These are phyloP conservation scores for Hypsibius dujardini DNA, from an alignment of 1,140 invertebrate genomes.

Conservation along the genomic window DNA sequence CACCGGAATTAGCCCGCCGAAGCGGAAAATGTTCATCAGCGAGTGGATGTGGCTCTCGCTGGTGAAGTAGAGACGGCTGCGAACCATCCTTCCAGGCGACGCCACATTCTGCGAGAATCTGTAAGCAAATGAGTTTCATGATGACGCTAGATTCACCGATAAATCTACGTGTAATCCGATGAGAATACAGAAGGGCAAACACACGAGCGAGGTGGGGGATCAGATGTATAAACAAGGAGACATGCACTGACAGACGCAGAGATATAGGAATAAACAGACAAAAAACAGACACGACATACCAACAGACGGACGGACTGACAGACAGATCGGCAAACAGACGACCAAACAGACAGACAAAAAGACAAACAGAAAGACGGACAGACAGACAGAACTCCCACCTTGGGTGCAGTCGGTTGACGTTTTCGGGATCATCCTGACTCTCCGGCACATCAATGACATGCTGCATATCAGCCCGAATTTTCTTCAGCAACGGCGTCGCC, in stretches of 20 bases:
- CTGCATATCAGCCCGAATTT: constrained; percentile 84
- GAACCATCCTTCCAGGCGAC: constrained; percentile 86
- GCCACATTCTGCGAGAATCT: constrained; percentile 71
- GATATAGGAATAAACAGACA: too few relatives aligned
- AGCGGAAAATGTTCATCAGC: constrained; percentile 78
- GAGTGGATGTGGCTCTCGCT: constrained; percentile 99
- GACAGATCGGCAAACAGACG: too few relatives aligned
- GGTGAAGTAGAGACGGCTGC: constrained; percentile 92
- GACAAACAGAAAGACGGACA: too few relatives aligned
- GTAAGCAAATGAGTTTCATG: constrained; percentile 26
- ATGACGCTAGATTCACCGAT: too few relatives aligned
- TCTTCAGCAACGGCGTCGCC: constrained; percentile 83
- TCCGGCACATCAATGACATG: constrained; percentile 65
- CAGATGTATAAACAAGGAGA: too few relatives aligned
- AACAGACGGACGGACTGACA: too few relatives aligned
- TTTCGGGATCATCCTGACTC: constrained; percentile 48
- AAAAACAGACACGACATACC: too few relatives aligned
- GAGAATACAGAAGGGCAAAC: too few relatives aligned
- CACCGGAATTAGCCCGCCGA: constrained; percentile 75
- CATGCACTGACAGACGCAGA: too few relatives aligned
- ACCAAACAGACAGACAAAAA: constrained; percentile 18
- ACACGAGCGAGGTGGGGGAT: too few relatives aligned
- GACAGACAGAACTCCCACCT: too few relatives aligned
- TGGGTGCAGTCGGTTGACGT: constrained; percentile 84
- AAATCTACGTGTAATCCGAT: too few relatives aligned